Evolutionary conservation across 92 coral and sea anemone genomes (phyloP), one percentile per base, ranked within the genome.

Genomic region (Phymanthus crucifer): DNA sequence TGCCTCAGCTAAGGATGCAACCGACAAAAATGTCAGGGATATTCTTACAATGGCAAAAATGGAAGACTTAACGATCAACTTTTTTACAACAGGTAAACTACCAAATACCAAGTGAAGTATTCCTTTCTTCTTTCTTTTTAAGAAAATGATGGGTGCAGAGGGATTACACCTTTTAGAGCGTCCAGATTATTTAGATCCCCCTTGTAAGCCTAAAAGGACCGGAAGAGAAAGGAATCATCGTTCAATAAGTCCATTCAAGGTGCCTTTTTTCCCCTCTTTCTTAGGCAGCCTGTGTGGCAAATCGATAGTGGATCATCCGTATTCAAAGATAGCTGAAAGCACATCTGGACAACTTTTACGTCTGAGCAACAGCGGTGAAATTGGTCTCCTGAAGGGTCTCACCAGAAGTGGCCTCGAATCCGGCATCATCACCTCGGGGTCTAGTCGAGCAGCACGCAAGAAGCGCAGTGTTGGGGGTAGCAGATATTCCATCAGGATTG

Each of bases 1-100:
- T 24, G 98, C 98, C 52, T 82, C 85, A 31, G 89, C 98, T 23
- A 93, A 93, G 65, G 98, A 93, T 67, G 96, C 88, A 13, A 54
- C 92, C 17, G 79, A 54, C 16, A 84, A 79, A 0, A 83, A 91
- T 73, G 72, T 88, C 18, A 83, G 82, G 13, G 90, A 85, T 19
- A 66, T 91, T 14, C 76, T 78, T 52, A 14, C 69, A 6, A 54
- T 88, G 18, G 90, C 90, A 16, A 66, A 72, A 4, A 73, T 65
- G 46, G 93, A 89, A 8, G 66, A 54, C 27, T 77, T 87, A 23
- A 83, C 93, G 5, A 84, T 91, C 33, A 88, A 91, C 73, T 93
- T 93, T 84, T 91, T 88, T 33, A 91, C 93, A 0, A 86, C 93
- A 50, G 98, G 98, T 84, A 82, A 45, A 54, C 27, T 54, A 6